Base-by-base conservation (phyloP, 2,113 vertebrate species). In the Tringa solitaria region DNA sequence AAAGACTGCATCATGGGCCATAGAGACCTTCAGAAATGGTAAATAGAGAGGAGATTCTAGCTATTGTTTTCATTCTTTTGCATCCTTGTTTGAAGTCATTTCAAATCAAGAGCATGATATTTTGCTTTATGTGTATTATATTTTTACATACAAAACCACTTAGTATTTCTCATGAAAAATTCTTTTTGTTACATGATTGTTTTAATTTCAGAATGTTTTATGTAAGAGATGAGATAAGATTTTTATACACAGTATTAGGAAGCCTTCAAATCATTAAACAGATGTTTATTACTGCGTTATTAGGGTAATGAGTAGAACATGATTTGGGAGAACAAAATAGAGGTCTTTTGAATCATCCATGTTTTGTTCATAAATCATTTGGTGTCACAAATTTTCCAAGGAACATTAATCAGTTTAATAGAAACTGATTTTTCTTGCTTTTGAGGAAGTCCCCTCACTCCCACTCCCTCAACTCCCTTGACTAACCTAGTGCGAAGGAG, bases 1-100 rank as follows among this genome's bases (percentile, higher is more conserved):
- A 96, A 84, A 96, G 87, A 65, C 68, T 92, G n/a, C 27, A 72
- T 87, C 56, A 16, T 93, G 28, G 98, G 94, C 95, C 92, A 81
- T 74, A 94, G 97, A 97, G 96, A 98, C 96, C 97, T 98, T 99
- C 98, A 98, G 97, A 98, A 98, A 98, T 98, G 97, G 97, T 98
- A 98, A 99, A 98, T 97, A 98, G 97, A 98, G 97, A 97, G 95
- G 96, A 98, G 98, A 99, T 99, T 98, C 98, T 98, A 96, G 95
- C 98, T 98, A 98, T 99, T 99, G 98, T 99, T 99, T 98, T 99
- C 98, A 98, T 98, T 99, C 98, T 98, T 98, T 98, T 98, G 97
- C 97, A 98, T 98, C 96, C 97, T 97, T 82, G 91, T 98, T 98
- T 98, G 98, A 98, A 98, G 98, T 98, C 85, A 94, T 98, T 98